Percentiles rank a stretch among this genome's conserved stretches.
Evolutionary conservation across 2,797 vertebrate genomes (phyloP).

Genomic region (Oryzias sinensis): DNA sequence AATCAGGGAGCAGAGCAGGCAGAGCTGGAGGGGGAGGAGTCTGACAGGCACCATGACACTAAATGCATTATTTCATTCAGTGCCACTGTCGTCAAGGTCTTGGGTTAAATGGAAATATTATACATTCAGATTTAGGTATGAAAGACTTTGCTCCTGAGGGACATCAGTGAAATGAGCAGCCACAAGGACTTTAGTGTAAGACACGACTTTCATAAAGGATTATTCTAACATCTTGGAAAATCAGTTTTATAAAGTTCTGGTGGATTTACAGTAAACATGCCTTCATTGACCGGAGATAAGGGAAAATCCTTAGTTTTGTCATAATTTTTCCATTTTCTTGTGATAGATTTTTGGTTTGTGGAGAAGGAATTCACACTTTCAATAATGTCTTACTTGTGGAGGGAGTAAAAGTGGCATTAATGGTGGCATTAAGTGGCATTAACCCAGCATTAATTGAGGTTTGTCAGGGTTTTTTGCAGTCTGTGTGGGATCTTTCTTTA

Average conservation of each 20-base stretch:
- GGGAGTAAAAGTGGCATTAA: conserved; percentile 22
- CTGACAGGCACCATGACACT: too few relatives aligned
- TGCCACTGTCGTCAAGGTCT: neutral
- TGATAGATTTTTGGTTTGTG: too few relatives aligned
- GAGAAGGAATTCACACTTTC: neutral
- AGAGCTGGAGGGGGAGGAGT: too few relatives aligned
- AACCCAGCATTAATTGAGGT: conserved; percentile 27
- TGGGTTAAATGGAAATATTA: neutral
- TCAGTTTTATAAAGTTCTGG: too few relatives aligned
- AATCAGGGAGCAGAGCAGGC: too few relatives aligned
- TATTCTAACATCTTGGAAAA: neutral
- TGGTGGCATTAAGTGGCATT: conserved; percentile 23
- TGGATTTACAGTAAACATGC: too few relatives aligned
- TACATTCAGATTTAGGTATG: conserved; percentile 6
- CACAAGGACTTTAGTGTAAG: neutral
- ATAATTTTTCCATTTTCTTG: too few relatives aligned
- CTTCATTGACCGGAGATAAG: too few relatives aligned
- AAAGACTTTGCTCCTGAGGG: neutral
- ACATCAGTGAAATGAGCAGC: conserved; percentile 7
- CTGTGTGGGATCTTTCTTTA: conserved; percentile 49
- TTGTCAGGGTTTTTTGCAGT: conserved; percentile 21
- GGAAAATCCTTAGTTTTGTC: too few relatives aligned
- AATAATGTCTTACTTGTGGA: conserved; percentile 30
- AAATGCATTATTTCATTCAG: conserved; percentile 6
- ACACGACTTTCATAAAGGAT: neutral